Conservation (phyloP, 1,140 invertebrate species). For the Anagrus nilaparvatae region DNA sequence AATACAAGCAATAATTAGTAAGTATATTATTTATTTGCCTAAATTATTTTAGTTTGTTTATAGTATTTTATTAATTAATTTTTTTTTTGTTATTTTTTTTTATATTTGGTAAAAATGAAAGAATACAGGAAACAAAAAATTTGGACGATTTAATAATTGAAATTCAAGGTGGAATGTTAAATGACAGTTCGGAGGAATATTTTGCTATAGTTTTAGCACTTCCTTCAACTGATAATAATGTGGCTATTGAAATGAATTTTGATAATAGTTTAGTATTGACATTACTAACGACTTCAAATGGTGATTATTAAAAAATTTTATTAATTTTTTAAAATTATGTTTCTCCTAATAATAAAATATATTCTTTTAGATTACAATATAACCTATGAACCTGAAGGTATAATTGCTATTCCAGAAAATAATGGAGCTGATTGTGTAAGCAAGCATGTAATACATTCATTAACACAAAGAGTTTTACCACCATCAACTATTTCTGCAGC, state of each 20-base stretch:
- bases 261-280: constrained; percentile 21
- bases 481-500: constrained; percentile 26
- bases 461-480: constrained; percentile 29
- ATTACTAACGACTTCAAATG: constrained; percentile 25
- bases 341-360: constrained; percentile 6
- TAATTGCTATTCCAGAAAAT: constrained; percentile 32
- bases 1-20: too few species aligned
- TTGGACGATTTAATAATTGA: constrained; percentile 37
- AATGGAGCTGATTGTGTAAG: constrained; percentile 26
- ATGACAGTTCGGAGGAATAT: constrained; percentile 28
- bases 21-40: too few species aligned
- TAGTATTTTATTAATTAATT: too few species aligned
- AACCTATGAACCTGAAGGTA: constrained; percentile 33
- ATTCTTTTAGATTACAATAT: constrained; percentile 31
- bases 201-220: constrained; percentile 25
- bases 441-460: constrained; percentile 26
- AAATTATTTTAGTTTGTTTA: too few species aligned
- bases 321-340: neutral
- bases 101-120: too few species aligned
- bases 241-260: constrained; percentile 11
- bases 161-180: constrained; percentile 33
- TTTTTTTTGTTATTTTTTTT: too few species aligned
- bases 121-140: too few species aligned
- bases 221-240: constrained; percentile 20
- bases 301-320: constrained; percentile 13